phyloP scores from a whole-genome alignment of 1,140 invertebrate genomes.

The Drosophila lacertosa region DNA sequence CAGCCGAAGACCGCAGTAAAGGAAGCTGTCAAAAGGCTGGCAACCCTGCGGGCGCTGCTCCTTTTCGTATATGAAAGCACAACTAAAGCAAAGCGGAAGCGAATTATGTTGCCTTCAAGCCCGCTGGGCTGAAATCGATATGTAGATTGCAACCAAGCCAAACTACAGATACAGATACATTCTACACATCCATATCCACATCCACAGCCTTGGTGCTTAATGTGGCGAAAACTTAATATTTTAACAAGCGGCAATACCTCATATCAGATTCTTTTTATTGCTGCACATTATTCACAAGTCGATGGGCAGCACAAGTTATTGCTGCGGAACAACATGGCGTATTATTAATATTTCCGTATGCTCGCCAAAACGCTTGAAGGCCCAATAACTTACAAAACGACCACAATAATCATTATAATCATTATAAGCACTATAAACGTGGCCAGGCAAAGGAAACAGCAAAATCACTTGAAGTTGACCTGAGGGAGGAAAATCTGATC shows the following conservation, averaged over 20 bases:
- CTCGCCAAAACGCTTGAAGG: constrained; percentile 2
- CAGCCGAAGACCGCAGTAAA: constrained; percentile 56
- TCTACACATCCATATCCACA: too few species aligned
- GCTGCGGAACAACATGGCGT: constrained; percentile 54
- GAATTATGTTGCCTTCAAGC: constrained; percentile 71
- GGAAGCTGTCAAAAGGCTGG: constrained; percentile 71
- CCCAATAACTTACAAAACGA: constrained; percentile 12
- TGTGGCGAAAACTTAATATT: constrained; percentile 65
- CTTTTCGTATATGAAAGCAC: constrained; percentile 6
- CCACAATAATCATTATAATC: constrained; percentile 10
- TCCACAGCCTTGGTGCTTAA: constrained; percentile 30
- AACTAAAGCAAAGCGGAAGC: constrained; percentile 56
- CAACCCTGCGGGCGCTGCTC: constrained; percentile 50
- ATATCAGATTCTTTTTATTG: constrained; percentile 51
- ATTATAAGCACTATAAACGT: constrained; percentile 30
- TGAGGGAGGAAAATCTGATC: too few species aligned
- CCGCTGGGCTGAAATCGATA: constrained; percentile 63
- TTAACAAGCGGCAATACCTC: constrained; percentile 59
- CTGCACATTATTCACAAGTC: constrained; percentile 53
- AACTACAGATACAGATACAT: constrained; percentile 20
- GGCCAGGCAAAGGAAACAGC: background rate
- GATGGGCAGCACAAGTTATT: constrained; percentile 35
- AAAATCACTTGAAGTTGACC: constrained; percentile 23
- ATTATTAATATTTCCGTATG: constrained; percentile 51
- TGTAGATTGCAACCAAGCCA: constrained; percentile 31